Evolutionary conservation across 2,113 vertebrate species (phyloP), one percentile per base, ranked within the genome.

Genomic region (Phycodurus eques): DNA sequence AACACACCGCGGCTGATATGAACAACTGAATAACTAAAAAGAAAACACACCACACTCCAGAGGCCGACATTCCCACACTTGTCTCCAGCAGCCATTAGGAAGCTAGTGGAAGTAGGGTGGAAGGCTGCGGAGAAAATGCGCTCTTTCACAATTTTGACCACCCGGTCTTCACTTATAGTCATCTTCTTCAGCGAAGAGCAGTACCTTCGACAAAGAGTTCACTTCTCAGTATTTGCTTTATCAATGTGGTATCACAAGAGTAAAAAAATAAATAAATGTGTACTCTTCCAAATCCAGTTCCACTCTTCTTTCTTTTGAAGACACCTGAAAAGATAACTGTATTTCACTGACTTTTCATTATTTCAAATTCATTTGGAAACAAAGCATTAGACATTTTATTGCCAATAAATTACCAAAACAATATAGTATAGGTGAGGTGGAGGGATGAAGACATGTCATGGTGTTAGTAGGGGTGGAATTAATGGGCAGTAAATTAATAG

Each of bases 31-130:
- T 33, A 2, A 67, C 12, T 35, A 13, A 33, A 31, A 67, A 62
- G 0, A 39, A 78, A 87, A 75, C 93, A 89, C 83, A 97, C 96
- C 88, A 94, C 67, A 11, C 94, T 94, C 95, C 95, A 98, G 44
- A 98, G 90, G 53, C 95, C 96, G 10, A 98, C 14, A 22, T 92
- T 88, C 1, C 96, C 96, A 0, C 0, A 44, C 66, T 75, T 93
- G 86, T 95, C 93, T 13, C 96, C 96, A 1, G 94, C 93, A 27
- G 96, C 96, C 84, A 96, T 86, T 0, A 98, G 80, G 76, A 93
- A 80, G 71, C 75, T 84, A 88, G 89, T 93, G 49, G 88, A 79
- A 0, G 93, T 93, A 1, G 96, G 96, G 57, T 98, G 96, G 71
- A 98, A 80, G 20, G 95, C 93, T 75, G 94, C 53, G 4, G 94